Base-by-base conservation (phyloP, 2,113 vertebrate genomes). In the Lepisosteus oculatus region DNA sequence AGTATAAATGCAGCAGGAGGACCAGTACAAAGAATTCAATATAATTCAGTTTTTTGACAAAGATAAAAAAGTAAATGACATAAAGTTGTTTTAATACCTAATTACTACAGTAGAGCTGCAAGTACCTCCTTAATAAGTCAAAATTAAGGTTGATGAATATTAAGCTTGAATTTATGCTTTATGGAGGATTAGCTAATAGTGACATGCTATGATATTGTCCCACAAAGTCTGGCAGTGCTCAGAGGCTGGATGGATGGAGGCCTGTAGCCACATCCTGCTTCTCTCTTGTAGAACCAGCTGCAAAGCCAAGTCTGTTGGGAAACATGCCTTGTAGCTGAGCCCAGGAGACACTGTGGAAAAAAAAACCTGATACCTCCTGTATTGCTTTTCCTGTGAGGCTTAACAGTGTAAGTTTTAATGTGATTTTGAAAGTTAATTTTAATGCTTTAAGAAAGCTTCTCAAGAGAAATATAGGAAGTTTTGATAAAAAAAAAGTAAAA, bases 261-360 rank as follows among this genome's bases (percentile, higher is more conserved):
- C 64, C 64, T 45, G 61, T 12, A 42, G 64, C 64, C n/a, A 67
- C 55, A 72, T 72, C 64, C 64, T 67, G 63, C 43, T 41, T 59
- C 42, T 59, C 43, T 56, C 59, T 4, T 3, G 43, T 43, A 3
- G 64, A 63, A 54, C 54, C 55, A 6, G 54, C 63, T 29, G 55
- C n/a, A 47, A n/a, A 65, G 47, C 41, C 64, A 67, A 55, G n/a
- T 44, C 71, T n/a, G 71, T 64, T 64, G 56, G 71, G 71, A 72
- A 55, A 59, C 55, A 8, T 43, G 65, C 55, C 55, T 17, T 15
- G 65, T 56, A 43, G 17, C 66, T n/a, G 43, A 66, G n/a, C 64
- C 71, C 43, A 17, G 64, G 71, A 72, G 64, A 59, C 71, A 47
- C 55, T 14, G 15, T 41, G 43, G 64, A 43, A 43, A 13, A 64